Evolutionary conservation across 2,113 vertebrate species (phyloP).

Genomic region (Ammodytes marinus): DNA sequence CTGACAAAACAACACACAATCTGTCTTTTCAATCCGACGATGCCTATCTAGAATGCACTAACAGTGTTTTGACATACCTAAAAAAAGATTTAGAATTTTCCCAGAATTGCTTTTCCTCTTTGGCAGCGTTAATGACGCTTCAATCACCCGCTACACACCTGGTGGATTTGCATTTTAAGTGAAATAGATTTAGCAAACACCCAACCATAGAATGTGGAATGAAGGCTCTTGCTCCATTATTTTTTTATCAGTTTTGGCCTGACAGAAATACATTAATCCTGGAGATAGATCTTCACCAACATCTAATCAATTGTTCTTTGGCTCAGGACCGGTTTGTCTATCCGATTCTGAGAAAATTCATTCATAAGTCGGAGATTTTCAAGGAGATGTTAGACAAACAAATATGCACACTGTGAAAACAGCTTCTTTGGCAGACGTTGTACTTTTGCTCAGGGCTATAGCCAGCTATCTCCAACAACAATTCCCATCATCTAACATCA

Average conservation of each 20-base stretch:
- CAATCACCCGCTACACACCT: neutral
- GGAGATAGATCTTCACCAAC: neutral
- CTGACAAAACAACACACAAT: slow-evolving; percentile 2
- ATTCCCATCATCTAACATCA: neutral
- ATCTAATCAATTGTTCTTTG: slow-evolving; percentile 26
- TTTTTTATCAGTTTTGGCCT: neutral
- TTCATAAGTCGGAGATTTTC: slow-evolving; percentile 12
- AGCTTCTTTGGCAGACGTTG: slow-evolving; percentile 8
- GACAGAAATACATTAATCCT: slow-evolving; percentile 13
- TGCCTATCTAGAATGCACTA: neutral
- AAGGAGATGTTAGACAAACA: slow-evolving; percentile 6
- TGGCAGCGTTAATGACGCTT: neutral
- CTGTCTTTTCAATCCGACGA: neutral
- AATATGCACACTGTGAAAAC: neutral
- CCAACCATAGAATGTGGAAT: neutral
- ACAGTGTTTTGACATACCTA: neutral
- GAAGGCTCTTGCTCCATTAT: neutral
- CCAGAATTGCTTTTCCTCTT: neutral
- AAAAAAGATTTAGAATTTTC: neutral
- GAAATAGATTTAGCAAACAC: neutral
- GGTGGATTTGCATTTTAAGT: neutral
- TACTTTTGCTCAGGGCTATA: neutral
- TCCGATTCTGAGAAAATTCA: neutral
- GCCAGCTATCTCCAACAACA: neutral
- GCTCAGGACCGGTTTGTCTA: slow-evolving; percentile 4